Base-by-base conservation (phyloP, 64 coral and sea anemone species). In the Anthopleura sola region DNA sequence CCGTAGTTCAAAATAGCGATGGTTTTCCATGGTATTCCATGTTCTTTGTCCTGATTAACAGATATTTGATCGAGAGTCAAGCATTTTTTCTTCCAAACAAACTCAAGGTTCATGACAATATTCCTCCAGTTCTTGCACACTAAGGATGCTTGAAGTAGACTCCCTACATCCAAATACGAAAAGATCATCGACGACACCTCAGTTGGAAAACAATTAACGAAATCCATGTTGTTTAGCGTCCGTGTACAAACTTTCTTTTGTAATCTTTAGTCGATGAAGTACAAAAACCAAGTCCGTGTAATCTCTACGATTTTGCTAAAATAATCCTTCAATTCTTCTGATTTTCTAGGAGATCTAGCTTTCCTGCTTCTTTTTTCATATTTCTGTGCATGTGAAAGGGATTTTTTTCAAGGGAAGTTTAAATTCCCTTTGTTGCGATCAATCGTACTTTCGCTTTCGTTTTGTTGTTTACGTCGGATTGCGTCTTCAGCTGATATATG, bases 1-100 rank as follows among this genome's bases (percentile, higher is more conserved):
- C 90, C 90, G 28, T 96, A 95, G 78, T 91, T 98, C 21, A 82
- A 64, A 39, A 90, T 92, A 36, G 90, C 64, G 90, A 88, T 94
- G 18, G 26, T 78, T 60, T 71, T 91, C 89, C 90, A 98, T 36
- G 83, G 64, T 3, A 86, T 83, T 33, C 97, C 78, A 56, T 87
- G 74, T 83, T 92, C 80, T 77, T 80, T 64, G 40, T 90, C 87
- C 49, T 33, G 38, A n/a, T 86, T 46, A 3, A 91, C 48, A 84
- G 83, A 78, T 33, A 78, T 60, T 13, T 76, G 57, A 90, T 99
- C 85, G 19, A 93, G 68, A 14, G 55, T 46, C 46, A 39, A 39
- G 55, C 87, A 99, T 39, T 92, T 91, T 48, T 40, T 21, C 38
- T 24, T 94, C 97, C 97, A 99, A 6, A 99, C 53, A 64, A 91